Evolutionary conservation across 2,797 vertebrate species (phyloP).

Genomic region (Anableps anableps): DNA sequence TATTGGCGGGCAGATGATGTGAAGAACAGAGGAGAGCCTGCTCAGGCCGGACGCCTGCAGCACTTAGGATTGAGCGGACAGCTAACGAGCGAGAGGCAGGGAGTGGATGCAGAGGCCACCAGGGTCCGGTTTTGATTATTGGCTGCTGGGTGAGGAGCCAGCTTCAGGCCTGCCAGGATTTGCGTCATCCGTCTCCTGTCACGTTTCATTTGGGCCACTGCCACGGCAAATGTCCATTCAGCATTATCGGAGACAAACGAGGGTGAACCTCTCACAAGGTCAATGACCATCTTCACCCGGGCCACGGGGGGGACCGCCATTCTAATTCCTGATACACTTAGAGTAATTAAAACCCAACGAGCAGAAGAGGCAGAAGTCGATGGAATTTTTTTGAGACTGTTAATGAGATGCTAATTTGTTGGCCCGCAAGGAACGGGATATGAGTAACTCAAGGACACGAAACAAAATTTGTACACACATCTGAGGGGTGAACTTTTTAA

Average conservation of each 20-base stretch:
- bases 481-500: conserved; percentile 42
- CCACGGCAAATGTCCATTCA: conserved; percentile 73
- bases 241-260: conserved; percentile 73
- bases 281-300: conserved; percentile 51
- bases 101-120: conserved; percentile 57
- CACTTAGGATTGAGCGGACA: conserved; percentile 59
- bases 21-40: conserved; percentile 44
- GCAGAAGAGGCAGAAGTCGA: conserved; percentile 57
- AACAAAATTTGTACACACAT: conserved; percentile 52
- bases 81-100: conserved; percentile 65
- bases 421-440: conserved; percentile 66
- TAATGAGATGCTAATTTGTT: conserved; percentile 78
- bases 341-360: conserved; percentile 77
- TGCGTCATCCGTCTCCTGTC: conserved; percentile 63
- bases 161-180: conserved; percentile 50
- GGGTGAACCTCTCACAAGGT: conserved; percentile 68
- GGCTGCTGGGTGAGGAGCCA: conserved; percentile 54
- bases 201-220: conserved; percentile 69
- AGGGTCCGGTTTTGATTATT: conserved; percentile 70
- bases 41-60: conserved; percentile 56
- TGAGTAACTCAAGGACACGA: conserved; percentile 71
- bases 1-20: conserved; percentile 63
- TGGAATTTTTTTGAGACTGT: conserved; percentile 56
- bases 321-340: conserved; percentile 73
- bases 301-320: conserved; percentile 56